A percentile compares a stretch with the other conserved stretches of the same genome.
phyloP scores from a whole-genome alignment of 2,113 vertebrate genomes.

The Anoplopoma fimbria region DNA sequence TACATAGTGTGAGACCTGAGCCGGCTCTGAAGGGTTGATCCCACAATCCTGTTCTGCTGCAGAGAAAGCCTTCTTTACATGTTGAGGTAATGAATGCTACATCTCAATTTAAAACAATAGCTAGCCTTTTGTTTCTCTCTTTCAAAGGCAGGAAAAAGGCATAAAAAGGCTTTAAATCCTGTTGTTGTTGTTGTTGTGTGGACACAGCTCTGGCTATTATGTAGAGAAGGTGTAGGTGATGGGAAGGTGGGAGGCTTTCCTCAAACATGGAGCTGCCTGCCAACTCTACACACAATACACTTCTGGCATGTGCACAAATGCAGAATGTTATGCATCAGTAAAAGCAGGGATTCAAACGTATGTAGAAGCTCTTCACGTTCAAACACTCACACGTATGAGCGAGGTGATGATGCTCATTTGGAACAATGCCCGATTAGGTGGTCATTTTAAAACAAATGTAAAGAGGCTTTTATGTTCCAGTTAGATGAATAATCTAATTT shows the following conservation, averaged over 20 bases:
- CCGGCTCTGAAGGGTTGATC: neutral
- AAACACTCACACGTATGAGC: neutral
- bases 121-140: too few species aligned
- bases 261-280: conserved; percentile 21
- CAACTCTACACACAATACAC: conserved; percentile 11
- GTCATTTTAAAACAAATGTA: neutral
- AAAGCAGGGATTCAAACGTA: neutral
- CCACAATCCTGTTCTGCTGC: neutral
- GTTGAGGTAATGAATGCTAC: neutral
- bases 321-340: neutral
- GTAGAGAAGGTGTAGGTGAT: conserved; percentile 47
- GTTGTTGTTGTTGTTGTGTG: conserved; percentile 34
- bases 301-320: neutral
- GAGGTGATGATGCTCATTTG: conserved; percentile 8
- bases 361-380: neutral
- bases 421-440: conserved; percentile 12
- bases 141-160: conserved; percentile 4
- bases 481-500: conserved; percentile 20
- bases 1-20: too few species aligned
- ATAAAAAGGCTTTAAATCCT: conserved; percentile 9
- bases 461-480: conserved; percentile 13
- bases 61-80: neutral
- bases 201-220: too few species aligned
- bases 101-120: conserved; percentile 1
- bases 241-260: conserved; percentile 30